Base-by-base conservation (phyloP, 2,888 invertebrate genomes). In the Agelastica alni region DNA sequence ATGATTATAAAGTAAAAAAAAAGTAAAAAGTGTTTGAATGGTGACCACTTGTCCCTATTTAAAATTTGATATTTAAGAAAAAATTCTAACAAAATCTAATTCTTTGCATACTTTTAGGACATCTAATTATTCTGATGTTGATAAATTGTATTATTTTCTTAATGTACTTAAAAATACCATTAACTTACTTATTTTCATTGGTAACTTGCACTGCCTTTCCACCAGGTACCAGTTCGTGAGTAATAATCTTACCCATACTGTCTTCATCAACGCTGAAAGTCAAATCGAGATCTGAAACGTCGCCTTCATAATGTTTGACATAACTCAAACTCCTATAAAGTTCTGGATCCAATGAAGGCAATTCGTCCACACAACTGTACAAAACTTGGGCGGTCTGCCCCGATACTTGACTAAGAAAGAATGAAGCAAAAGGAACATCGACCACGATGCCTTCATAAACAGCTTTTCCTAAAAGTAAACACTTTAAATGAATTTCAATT, bases 401-500 rank as follows among this genome's bases (percentile, higher is more conserved):
- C 48, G 96, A 81, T 58, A 98, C 88, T 80, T 97, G 95, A 67
- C 94, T 96, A 18, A 99, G 84, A 78, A 99, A 98, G 78, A 99
- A 99, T 26, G 96, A 93, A 0, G 99, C 98, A 75, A 99, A 96
- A 1, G 97, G 98, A 32, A 99, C 96, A 75, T 99, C 99, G 3
- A 98, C 94, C 4, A 98, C 96, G 61, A 98, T 97, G 14, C 96
- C 91, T 85, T 99, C 97, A 75, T 98, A 98, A 0, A 99, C 92
- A 0, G 98, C 99, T 54, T 68, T 68, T 13, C 62, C 62, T 62
- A 22, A 20, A 48, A 44, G 31, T 12, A n/a, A n/a, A n/a, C n/a
- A n/a, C n/a, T n/a, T n/a, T n/a, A n/a, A n/a, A n/a, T n/a, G n/a
- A n/a, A n/a, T n/a, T n/a, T n/a, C n/a, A n/a, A n/a, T n/a, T n/a